A percentile compares a stretch with the other conserved stretches of the same genome.
These are phyloP conservation scores for Polylopha cassiicola DNA, from an alignment of 2,888 invertebrate species.

Conservation along the genomic window DNA sequence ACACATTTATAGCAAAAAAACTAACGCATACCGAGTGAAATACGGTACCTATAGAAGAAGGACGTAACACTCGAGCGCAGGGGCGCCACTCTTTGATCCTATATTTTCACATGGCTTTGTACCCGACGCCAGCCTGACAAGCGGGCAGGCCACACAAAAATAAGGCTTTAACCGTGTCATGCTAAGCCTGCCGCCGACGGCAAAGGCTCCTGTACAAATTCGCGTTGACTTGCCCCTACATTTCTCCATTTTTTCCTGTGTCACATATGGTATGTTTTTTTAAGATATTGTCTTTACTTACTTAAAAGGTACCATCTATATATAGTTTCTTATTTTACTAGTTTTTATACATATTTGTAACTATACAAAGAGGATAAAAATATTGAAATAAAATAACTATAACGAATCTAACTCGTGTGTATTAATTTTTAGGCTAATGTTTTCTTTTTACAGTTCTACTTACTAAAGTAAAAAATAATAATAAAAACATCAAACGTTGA, in stretches of 20 bases:
- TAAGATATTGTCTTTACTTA: slow-evolving; percentile 19
- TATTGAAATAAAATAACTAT: too few species aligned
- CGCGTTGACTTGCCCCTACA: slow-evolving; percentile 62
- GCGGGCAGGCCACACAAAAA: slow-evolving; percentile 74
- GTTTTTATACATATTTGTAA: too few species aligned
- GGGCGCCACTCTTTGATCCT: slow-evolving; percentile 70
- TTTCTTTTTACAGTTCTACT: too few species aligned
- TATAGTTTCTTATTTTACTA: too few species aligned
- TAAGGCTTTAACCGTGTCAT: slow-evolving; percentile 76
- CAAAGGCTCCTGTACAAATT: slow-evolving; percentile 74
- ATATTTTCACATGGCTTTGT: slow-evolving; percentile 75
- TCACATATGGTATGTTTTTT: slow-evolving; percentile 37
- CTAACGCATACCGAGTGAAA: slow-evolving; percentile 22
- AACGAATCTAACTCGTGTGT: too few species aligned
- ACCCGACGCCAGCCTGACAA: slow-evolving; percentile 69
- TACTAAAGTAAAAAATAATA: too few species aligned
- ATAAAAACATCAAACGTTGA: too few species aligned
- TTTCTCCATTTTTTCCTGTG: slow-evolving; percentile 41
- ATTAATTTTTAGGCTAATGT: too few species aligned
- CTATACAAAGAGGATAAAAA: too few species aligned
- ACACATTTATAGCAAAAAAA: slow-evolving; percentile 21
- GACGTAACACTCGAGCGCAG: slow-evolving; percentile 49
- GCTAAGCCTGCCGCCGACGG: slow-evolving; percentile 75
- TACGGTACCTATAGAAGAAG: slow-evolving; percentile 24
- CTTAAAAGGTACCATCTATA: too few species aligned